A percentile compares a stretch with the other conserved stretches of the same genome.
These are phyloP conservation scores for Gobius niger DNA, from an alignment of 2,113 vertebrate species.

Conservation along the genomic window DNA sequence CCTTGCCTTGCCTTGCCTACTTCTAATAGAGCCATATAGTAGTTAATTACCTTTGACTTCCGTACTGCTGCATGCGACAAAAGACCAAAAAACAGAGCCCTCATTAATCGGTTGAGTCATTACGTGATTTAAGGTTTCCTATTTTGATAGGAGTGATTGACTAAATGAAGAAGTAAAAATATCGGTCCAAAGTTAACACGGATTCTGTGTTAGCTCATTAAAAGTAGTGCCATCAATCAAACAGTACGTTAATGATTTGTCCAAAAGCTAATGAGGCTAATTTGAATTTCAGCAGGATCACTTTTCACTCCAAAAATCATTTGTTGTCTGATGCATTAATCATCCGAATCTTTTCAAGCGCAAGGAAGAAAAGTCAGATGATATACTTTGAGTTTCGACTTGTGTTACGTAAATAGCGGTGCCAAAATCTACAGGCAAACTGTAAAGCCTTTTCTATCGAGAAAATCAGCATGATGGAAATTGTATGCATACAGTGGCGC, in stretches of 20 bases:
- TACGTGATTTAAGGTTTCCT: background rate
- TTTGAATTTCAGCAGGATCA: conserved; percentile 3
- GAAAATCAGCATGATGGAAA: too few species aligned
- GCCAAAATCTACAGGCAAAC: too few species aligned
- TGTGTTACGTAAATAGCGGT: too few species aligned
- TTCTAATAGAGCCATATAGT: background rate
- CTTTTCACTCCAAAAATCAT: conserved; percentile 1
- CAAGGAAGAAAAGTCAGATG: background rate
- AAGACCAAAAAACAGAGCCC: background rate
- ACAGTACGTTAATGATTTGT: conserved; percentile 6
- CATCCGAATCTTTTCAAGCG: background rate
- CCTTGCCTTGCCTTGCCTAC: too few species aligned
- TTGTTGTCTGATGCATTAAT: background rate
- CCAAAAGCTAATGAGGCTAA: conserved; percentile 13
- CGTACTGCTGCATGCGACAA: background rate
- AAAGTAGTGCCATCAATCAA: background rate
- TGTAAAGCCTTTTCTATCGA: too few species aligned
- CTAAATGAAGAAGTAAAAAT: background rate
- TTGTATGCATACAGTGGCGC: too few species aligned
- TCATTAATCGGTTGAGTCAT: background rate
- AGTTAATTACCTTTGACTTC: background rate
- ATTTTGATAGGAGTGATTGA: background rate
- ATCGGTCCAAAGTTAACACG: background rate
- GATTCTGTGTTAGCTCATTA: conserved; percentile 6
- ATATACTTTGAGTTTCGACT: background rate